phyloP scores from a whole-genome alignment of 1,140 invertebrate species.

The Camponotus pennsylvanicus region DNA sequence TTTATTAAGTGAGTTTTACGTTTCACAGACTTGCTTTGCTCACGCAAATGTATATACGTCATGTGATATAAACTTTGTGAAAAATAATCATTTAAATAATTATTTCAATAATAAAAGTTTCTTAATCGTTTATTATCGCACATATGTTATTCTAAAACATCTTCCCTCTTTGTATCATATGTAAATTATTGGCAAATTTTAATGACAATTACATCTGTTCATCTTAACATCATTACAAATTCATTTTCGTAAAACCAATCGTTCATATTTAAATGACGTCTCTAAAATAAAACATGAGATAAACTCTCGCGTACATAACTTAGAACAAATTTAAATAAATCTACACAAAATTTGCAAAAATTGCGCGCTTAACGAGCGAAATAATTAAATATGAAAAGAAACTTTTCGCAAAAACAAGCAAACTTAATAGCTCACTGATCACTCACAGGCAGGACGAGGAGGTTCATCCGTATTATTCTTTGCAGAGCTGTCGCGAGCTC shows the following conservation, averaged over 20 bases:
- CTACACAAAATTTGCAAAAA: not conserved
- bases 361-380: not conserved
- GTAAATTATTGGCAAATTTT: not conserved
- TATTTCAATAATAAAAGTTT: not conserved
- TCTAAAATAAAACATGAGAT: not conserved
- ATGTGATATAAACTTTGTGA: not conserved
- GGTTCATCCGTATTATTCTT: slow-evolving; percentile 7
- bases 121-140: not conserved
- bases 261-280: not conserved
- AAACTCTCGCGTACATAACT: not conserved
- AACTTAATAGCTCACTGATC: slow-evolving; percentile 4
- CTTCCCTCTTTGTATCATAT: not conserved
- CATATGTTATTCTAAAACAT: not conserved
- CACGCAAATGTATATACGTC: not conserved
- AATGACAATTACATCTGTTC: not conserved
- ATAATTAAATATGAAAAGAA: slow-evolving; percentile 10
- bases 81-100: not conserved
- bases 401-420: not conserved
- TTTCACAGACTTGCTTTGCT: not conserved
- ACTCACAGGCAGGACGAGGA: slow-evolving; percentile 63
- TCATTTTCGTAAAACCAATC: not conserved
- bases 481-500: slow-evolving; percentile 61
- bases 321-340: not conserved
- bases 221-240: not conserved
- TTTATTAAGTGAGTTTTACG: slow-evolving; percentile 3